phyloP scores from a whole-genome alignment of 2,797 vertebrate genomes.

The Amblyraja radiata region DNA sequence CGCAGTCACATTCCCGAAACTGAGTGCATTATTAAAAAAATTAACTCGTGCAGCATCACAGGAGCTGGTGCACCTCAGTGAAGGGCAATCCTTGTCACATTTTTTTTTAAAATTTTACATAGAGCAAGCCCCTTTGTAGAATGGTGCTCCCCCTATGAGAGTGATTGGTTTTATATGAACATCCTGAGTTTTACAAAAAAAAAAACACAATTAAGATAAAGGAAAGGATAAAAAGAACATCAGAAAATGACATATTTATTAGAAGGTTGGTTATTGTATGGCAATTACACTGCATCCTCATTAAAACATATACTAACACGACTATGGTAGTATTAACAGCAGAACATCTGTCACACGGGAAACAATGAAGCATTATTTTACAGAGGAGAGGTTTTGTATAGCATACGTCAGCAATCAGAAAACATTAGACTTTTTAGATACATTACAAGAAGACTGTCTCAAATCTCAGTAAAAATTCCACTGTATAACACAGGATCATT shows the following conservation, averaged over 20 bases:
- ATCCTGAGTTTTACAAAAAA: slow-evolving; percentile 29
- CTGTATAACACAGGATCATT: slow-evolving; percentile 24
- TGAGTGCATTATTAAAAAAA: slow-evolving; percentile 31
- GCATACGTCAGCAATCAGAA: slow-evolving; percentile 35
- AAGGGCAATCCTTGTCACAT: background rate
- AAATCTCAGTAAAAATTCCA: slow-evolving; percentile 20
- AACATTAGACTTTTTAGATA: slow-evolving; percentile 38
- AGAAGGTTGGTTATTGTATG: slow-evolving; percentile 10
- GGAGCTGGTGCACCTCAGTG: background rate
- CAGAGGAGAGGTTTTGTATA: slow-evolving; percentile 23
- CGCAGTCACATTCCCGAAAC: slow-evolving; percentile 24
- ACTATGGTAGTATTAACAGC: slow-evolving; percentile 34
- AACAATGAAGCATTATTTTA: slow-evolving; percentile 37
- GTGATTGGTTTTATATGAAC: background rate
- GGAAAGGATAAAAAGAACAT: background rate
- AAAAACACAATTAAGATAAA: slow-evolving; percentile 14
- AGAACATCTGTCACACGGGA: slow-evolving; percentile 27
- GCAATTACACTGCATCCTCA: slow-evolving; percentile 37
- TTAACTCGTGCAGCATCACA: slow-evolving; percentile 13
- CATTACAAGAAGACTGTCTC: slow-evolving; percentile 34
- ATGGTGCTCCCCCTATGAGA: background rate
- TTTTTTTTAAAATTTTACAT: background rate
- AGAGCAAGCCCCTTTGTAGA: background rate
- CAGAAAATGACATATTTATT: slow-evolving; percentile 35
- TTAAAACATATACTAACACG: slow-evolving; percentile 34